These are phyloP conservation scores for Colostygia pectinataria DNA, from an alignment of 2,888 invertebrate genomes.

Conservation along the genomic window DNA sequence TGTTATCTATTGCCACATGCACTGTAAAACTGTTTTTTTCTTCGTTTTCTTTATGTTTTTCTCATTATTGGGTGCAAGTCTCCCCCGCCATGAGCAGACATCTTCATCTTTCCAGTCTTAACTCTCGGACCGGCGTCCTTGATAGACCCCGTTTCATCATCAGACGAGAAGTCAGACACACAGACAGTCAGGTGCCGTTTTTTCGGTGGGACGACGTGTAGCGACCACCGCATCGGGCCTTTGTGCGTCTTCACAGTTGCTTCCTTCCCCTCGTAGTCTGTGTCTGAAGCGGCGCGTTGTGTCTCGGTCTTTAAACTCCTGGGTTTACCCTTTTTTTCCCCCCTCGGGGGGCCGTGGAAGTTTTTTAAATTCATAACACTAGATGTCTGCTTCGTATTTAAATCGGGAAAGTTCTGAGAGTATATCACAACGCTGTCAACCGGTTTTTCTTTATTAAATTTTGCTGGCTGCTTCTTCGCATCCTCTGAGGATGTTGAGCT, in stretches of 20 bases:
- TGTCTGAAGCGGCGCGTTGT: conserved; percentile 71
- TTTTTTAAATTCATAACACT: conserved; percentile 79
- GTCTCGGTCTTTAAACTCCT: conserved; percentile 59
- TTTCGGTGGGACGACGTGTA: conserved; percentile 67
- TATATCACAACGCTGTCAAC: conserved; percentile 74
- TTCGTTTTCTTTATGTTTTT: conserved; percentile 52
- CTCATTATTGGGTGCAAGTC: conserved; percentile 72
- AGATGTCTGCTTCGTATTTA: conserved; percentile 63
- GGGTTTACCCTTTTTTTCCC: conserved; percentile 76
- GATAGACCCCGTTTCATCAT: conserved; percentile 63
- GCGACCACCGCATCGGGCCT: conserved; percentile 64
- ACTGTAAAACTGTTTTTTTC: conserved; percentile 17
- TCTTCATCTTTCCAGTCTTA: conserved; percentile 62
- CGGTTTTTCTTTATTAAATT: conserved; percentile 71
- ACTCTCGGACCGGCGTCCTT: conserved; percentile 64
- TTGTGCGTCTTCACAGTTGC: conserved; percentile 56
- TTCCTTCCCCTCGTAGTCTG: conserved; percentile 68
- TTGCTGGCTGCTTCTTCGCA: conserved; percentile 58
- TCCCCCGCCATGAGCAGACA: conserved; percentile 74
- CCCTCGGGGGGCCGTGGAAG: conserved; percentile 80
- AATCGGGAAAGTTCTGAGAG: conserved; percentile 76
- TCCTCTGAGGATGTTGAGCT: conserved; percentile 43
- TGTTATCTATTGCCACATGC: neutral
- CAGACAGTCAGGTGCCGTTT: conserved; percentile 69
- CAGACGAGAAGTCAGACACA: conserved; percentile 71